Evolutionary conservation across 2,113 vertebrate species (phyloP), one percentile per base, ranked within the genome.

Genomic region (Meriones unguiculatus): DNA sequence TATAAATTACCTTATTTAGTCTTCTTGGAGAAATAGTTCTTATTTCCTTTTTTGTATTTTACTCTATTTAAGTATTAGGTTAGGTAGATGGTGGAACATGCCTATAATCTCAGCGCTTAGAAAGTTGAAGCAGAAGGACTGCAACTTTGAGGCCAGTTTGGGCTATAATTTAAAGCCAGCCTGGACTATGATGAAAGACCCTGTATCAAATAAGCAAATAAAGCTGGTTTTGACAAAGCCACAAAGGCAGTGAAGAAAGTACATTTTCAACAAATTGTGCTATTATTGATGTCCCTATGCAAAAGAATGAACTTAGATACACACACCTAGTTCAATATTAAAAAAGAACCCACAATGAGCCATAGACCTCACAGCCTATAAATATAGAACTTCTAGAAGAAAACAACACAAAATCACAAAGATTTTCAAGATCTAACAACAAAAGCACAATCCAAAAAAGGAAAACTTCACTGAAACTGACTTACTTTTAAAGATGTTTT

Each of bases 261-360:
- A 80, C 12, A 32, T 62, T 92, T 92, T 89, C 57, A 94, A 92
- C 59, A 89, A 95, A 94, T 12, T n/a, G 22, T 76, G 13, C 62
- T 76, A 82, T 9, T 89, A 78, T 4, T 64, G 59, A 76, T 77
- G 90, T n/a, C 12, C 3, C 81, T 32, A 64, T 35, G 22, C 5
- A 32, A 93, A 85, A 95, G 75, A 84, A 67, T 69, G 8, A 81
- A 80, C 10, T 84, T 70, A 8, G 28, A 84, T 54, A 5, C 35
- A 57, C 35, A 57, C 64, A 87, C 5, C 20, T 93, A 15, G 38
- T 57, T 80, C 12, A 30, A 77, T 11, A 80, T 73, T 25, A 67
- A 96, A 94, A 89, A 64, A n/a, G 81, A 89, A 22, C 54, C 4
- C 70, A 90, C 5, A 76, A 32, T n/a, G 41, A 41, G 77, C 54